A percentile compares a stretch with the other conserved stretches of the same genome.
These are phyloP conservation scores for Xenopus borealis DNA, from an alignment of 2,113 vertebrate genomes.

Conservation along the genomic window DNA sequence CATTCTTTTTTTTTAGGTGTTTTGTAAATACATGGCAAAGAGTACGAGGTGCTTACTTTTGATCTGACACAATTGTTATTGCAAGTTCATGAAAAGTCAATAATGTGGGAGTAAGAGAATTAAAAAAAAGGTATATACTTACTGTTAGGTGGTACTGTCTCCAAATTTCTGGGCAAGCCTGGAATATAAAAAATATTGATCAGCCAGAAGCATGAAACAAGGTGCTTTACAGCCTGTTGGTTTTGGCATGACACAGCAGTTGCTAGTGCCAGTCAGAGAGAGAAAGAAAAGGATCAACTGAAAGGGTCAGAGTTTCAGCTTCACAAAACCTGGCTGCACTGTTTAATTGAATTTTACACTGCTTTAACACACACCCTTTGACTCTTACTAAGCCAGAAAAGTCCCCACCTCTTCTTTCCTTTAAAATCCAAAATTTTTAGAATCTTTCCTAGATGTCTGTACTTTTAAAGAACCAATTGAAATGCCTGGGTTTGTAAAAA, in stretches of 20 bases:
- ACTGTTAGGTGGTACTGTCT: conserved; percentile 97
- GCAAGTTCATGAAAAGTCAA: conserved; percentile 77
- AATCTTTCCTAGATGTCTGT: neutral
- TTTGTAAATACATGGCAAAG: no score
- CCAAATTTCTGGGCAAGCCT: conserved; percentile 97
- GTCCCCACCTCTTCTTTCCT: conserved; percentile 60
- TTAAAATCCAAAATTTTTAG: conserved; percentile 65
- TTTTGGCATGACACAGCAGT: conserved; percentile 83
- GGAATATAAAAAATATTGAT: conserved; percentile 83
- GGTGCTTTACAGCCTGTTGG: conserved; percentile 85
- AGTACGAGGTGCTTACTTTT: no score
- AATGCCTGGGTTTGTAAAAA: no score
- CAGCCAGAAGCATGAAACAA: conserved; percentile 82
- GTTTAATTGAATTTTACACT: conserved; percentile 88
- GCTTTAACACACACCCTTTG: conserved; percentile 79
- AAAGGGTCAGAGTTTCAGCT: conserved; percentile 83
- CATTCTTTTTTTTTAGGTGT: no score
- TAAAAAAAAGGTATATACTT: conserved; percentile 81
- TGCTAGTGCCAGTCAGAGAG: conserved; percentile 74
- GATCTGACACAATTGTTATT: conserved; percentile 55
- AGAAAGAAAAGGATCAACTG: conserved; percentile 83
- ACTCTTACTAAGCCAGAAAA: conserved; percentile 74
- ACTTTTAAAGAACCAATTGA: neutral
- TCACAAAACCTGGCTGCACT: conserved; percentile 80
- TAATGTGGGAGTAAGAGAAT: conserved; percentile 69